Evolutionary conservation across 2,888 invertebrate genomes (phyloP).

Genomic region (Cordilura impudica): DNA sequence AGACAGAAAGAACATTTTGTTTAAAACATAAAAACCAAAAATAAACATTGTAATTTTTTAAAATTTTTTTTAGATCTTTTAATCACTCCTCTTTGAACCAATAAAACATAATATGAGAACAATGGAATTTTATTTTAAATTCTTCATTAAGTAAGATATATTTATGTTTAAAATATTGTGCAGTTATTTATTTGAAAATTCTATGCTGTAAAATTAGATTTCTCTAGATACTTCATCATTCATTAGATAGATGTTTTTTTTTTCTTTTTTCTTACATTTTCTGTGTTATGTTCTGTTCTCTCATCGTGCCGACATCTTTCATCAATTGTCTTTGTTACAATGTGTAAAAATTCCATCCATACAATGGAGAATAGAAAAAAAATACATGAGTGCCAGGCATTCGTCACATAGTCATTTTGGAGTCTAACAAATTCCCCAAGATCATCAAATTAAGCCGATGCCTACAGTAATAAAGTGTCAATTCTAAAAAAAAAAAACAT

Average conservation of each 20-base stretch:
- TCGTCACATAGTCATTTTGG: not conserved
- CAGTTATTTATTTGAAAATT: not conserved
- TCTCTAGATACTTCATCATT: not conserved
- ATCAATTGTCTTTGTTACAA: constrained; percentile 3
- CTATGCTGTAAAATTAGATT: not conserved
- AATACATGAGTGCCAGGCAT: not conserved
- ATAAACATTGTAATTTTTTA: not conserved
- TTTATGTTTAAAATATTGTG: not conserved
- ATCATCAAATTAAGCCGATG: constrained; percentile 11
- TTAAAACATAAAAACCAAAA: not conserved
- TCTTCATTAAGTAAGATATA: not conserved
- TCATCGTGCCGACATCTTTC: constrained; percentile 7
- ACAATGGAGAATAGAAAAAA: not conserved
- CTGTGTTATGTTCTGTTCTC: too few relatives aligned
- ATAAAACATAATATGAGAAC: too few relatives aligned
- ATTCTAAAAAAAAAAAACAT: not conserved
- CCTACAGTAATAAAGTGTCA: not conserved
- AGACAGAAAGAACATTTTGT: not conserved
- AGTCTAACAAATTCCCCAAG: constrained; percentile 7
- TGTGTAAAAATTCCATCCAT: not conserved
- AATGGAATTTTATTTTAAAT: not conserved
- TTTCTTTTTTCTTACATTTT: too few relatives aligned
- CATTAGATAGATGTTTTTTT: too few relatives aligned
- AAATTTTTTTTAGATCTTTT: not conserved
- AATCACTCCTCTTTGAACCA: not conserved